These are phyloP conservation scores for Rhinoptilus africanus DNA, from an alignment of 2,113 vertebrate genomes.

Conservation along the genomic window DNA sequence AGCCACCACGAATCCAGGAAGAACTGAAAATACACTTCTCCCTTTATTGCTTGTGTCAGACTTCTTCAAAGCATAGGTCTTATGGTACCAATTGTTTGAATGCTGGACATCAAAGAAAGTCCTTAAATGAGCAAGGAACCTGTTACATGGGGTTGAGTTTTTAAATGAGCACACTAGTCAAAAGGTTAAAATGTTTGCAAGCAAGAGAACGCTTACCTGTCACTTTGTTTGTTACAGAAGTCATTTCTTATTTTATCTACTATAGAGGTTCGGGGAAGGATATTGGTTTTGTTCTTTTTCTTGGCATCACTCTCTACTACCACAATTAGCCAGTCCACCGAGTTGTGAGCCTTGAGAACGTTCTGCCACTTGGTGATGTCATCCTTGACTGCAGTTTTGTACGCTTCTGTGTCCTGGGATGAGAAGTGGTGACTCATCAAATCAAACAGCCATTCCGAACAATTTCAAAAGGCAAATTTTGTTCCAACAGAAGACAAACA, in stretches of 20 bases:
- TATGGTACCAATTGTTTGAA: not conserved
- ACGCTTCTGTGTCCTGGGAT: constrained; percentile 90
- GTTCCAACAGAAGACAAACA: not conserved
- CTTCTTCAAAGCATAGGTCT: not conserved
- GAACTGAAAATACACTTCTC: not conserved
- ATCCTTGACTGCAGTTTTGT: constrained; percentile 92
- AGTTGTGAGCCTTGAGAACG: constrained; percentile 82
- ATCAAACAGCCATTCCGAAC: not conserved
- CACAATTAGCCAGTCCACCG: constrained; percentile 94
- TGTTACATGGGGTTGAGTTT: not conserved
- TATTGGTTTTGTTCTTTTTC: constrained; percentile 99
- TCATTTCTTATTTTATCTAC: constrained; percentile 98
- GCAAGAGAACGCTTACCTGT: constrained; percentile 80
- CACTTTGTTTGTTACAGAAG: constrained; percentile 98
- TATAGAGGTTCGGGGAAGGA: constrained; percentile 94
- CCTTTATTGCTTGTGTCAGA: not conserved
- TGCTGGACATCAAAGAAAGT: not conserved
- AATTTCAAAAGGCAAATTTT: not conserved
- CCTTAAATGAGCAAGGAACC: not conserved
- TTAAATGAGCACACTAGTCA: not conserved
- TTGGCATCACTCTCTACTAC: constrained; percentile 93
- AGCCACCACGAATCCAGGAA: not conserved
- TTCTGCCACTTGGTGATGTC: constrained; percentile 97
- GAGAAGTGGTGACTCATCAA: constrained; percentile 35
- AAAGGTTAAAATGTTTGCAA: not conserved